Conservation (phyloP, 2,888 invertebrate genomes). For the Chrysopilus asiliformis region DNA sequence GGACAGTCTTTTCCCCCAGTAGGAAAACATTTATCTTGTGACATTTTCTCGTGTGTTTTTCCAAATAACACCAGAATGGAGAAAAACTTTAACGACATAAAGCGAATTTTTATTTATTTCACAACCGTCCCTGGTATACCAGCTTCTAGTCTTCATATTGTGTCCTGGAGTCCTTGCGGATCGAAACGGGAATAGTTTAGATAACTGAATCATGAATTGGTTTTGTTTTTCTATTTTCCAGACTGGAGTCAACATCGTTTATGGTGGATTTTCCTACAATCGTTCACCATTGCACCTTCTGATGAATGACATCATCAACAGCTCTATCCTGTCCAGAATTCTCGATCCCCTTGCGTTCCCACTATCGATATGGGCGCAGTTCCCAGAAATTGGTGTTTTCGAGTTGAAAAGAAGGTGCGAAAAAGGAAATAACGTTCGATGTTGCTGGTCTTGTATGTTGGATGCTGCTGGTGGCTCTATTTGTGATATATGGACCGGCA, state of each 20-base stretch:
- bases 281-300: no score
- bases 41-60: conserved; percentile 4
- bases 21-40: conserved; percentile 9
- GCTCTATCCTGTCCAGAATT: not conserved
- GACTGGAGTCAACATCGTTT: not conserved
- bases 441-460: not conserved
- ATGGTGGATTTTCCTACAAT: not conserved
- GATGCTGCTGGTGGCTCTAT: not conserved
- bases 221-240: not conserved
- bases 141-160: no score
- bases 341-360: not conserved
- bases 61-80: conserved; percentile 1
- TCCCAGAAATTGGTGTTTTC: not conserved
- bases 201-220: not conserved
- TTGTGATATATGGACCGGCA: conserved; percentile 8
- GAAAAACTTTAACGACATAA: conserved; percentile 6
- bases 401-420: conserved; percentile 3
- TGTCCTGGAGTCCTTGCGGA: no score
- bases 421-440: conserved; percentile 3
- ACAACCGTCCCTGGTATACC: no score
- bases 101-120: no score
- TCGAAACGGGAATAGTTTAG: not conserved
- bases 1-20: conserved; percentile 3
- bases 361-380: not conserved
- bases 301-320: not conserved